A percentile compares a stretch with the other conserved stretches of the same genome.
phyloP scores from a whole-genome alignment of 1,140 invertebrate species.

The Drosophila tropicalis region DNA sequence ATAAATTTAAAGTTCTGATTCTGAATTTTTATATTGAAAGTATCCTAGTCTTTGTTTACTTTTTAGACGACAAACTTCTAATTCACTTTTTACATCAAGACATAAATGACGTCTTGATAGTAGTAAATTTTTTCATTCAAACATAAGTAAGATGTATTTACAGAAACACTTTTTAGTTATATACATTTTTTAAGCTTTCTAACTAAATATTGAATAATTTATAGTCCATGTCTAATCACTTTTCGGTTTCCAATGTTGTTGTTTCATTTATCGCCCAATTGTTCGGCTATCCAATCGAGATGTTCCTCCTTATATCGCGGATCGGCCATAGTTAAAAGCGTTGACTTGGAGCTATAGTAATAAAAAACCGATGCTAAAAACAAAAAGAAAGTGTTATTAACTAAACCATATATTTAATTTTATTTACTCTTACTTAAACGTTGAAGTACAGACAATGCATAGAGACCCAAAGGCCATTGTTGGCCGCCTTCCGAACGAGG shows the following conservation, averaged over 20 bases:
- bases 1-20: no score
- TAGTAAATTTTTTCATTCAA: constrained; percentile 15
- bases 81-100: no score
- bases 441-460: constrained; percentile 64
- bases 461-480: constrained; percentile 61
- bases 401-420: not conserved
- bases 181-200: not conserved
- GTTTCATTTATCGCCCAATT: constrained; percentile 80
- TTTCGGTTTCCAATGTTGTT: not conserved
- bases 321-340: constrained; percentile 88
- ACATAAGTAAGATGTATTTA: constrained; percentile 22
- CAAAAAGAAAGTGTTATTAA: not conserved
- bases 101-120: no score
- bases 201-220: constrained; percentile 35
- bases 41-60: no score
- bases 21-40: no score
- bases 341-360: constrained; percentile 90
- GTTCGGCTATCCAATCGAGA: constrained; percentile 87
- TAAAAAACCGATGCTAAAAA: constrained; percentile 88
- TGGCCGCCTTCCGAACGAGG: constrained; percentile 23
- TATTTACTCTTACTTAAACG: constrained; percentile 58
- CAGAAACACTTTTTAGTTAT: not conserved
- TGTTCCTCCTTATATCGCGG: constrained; percentile 89
- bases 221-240: not conserved
- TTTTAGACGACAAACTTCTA: no score